Base-by-base conservation (phyloP, 2,888 invertebrate genomes). In the Drosophila seclusa region DNA sequence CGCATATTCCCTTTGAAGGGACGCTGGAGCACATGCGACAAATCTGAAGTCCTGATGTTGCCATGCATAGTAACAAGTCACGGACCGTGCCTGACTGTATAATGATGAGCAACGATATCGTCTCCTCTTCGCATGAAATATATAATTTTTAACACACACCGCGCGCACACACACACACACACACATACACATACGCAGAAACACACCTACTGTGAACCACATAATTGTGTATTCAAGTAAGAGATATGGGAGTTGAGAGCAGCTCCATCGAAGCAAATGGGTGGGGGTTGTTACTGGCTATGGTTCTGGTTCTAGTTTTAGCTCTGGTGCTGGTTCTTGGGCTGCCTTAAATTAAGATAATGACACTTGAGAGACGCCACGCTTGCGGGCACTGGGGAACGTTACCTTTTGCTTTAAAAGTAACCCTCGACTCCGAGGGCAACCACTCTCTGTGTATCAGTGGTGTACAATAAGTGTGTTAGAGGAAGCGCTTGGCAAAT, bases 181-280 rank as follows among this genome's bases (percentile, higher is more conserved):
- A 62, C 34, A 27, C 49, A n/a, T n/a, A 31, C 48, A 49, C 50
- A n/a, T 29, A 42, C 42, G 21, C 36, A 36, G 16, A 45, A 24
- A 34, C 31, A 32, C 50, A 55, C 50, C 59, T 57, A 61, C 57
- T 53, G 62, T 49, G 64, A 65, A 50, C 76, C 86, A 74, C 87
- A 77, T 82, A 85, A 85, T 85, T 85, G 88, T 88, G 88, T 88
- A 83, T 86, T 88, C 85, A 85, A 86, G 88, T 83, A 88, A 82
- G 78, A 88, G 85, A 85, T 85, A 85, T 88, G 83, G 66, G 68
- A 85, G 71, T 67, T 80, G 75, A 86, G 85, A 85, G 85, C 75
- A 83, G 82, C 82, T 81, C 86, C 67, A 87, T 85, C 68, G 70
- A 59, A 38, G 59, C 48, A 67, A 34, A 53, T 36, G 38, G 49